Conservation (phyloP, 2,888 invertebrate species). For the Lamellibrachia columna region DNA sequence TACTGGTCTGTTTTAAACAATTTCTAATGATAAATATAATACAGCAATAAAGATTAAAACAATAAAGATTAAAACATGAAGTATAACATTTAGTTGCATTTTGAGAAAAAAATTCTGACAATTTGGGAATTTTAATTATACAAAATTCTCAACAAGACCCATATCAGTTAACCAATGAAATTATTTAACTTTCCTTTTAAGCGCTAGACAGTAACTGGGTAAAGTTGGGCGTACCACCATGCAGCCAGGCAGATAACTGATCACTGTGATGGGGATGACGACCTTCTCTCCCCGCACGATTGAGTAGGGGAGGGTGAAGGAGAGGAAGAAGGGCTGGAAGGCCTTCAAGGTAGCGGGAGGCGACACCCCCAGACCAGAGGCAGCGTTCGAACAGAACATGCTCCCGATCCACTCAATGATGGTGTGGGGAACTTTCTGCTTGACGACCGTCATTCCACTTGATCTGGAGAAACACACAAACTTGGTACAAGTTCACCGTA, state of each 20-base stretch:
- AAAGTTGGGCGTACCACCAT: conserved; percentile 72
- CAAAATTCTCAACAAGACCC: no score
- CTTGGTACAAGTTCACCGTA: no score
- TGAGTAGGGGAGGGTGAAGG: conserved; percentile 75
- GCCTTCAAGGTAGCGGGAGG: conserved; percentile 67
- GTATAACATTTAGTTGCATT: no score
- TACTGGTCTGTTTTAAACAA: no score
- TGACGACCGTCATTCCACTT: conserved; percentile 41
- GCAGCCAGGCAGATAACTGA: conserved; percentile 78
- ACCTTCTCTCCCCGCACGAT: conserved; percentile 76
- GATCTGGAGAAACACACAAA: background rate
- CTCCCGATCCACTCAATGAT: conserved; percentile 74
- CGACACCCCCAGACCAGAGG: conserved; percentile 69
- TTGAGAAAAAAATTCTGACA: background rate
- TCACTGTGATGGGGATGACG: conserved; percentile 75
- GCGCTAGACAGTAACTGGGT: background rate
- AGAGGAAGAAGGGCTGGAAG: conserved; percentile 81
- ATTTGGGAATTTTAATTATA: background rate
- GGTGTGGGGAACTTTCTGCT: conserved; percentile 69
- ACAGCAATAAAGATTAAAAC: no score
- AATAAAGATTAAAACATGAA: no score
- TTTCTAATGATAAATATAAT: no score
- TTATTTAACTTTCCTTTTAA: no score
- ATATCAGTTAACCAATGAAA: no score
- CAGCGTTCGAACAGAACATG: conserved; percentile 70